These are phyloP conservation scores for Halcyon chelicuti DNA, from an alignment of 2,797 vertebrate species.

Conservation along the genomic window DNA sequence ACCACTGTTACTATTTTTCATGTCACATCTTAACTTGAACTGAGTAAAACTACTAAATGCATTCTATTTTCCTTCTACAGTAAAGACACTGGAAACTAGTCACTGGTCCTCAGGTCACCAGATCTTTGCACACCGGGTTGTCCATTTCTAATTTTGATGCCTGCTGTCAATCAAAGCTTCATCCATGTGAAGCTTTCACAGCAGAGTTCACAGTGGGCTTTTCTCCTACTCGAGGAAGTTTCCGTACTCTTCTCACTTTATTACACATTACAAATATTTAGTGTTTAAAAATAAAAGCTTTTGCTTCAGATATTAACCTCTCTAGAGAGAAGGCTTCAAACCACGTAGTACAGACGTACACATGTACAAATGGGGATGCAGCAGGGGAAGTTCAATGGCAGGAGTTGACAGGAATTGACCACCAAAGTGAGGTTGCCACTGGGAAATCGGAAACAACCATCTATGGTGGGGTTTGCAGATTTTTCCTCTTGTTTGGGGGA, in stretches of 20 bases:
- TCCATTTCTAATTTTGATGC: not conserved
- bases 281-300: not conserved
- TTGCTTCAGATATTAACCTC: not conserved
- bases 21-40: not conserved
- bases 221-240: not conserved
- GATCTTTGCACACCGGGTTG: not conserved
- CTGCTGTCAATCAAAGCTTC: slow-evolving; percentile 12
- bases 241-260: not conserved
- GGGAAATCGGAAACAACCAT: not conserved
- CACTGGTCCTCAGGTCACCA: not conserved
- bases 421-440: not conserved
- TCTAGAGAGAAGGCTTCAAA: not conserved
- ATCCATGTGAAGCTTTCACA: not conserved
- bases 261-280: not conserved
- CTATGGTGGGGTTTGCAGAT: not conserved
- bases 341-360: not conserved
- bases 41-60: not conserved
- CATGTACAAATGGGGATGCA: not conserved
- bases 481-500: not conserved
- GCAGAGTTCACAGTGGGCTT: not conserved
- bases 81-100: not conserved
- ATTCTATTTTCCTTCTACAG: slow-evolving; percentile 4
- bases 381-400: not conserved
- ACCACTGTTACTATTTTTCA: slow-evolving; percentile 5
- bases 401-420: not conserved